Conservation (phyloP, 2,888 invertebrate species). For the Stenolophus ochropezus region DNA sequence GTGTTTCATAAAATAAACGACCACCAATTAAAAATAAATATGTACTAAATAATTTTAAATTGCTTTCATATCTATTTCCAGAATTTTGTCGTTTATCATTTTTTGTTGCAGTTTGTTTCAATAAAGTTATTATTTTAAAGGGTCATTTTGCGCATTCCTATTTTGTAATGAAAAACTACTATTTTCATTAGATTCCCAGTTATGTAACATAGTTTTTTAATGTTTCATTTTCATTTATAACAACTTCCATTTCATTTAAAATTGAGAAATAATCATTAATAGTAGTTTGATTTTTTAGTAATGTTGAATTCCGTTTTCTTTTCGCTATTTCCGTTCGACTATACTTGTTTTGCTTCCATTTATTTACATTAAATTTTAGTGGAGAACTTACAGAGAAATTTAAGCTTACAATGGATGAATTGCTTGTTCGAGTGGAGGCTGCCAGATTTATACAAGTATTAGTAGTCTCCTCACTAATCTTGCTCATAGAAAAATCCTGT, state of each 20-base stretch:
- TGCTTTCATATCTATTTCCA: neutral
- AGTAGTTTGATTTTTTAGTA: neutral
- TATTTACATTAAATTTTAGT: neutral
- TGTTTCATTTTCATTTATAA: neutral
- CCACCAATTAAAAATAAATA: too few species aligned
- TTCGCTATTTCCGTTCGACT: neutral
- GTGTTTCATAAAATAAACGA: neutral
- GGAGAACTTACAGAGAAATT: neutral
- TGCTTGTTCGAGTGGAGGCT: neutral
- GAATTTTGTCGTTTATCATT: neutral
- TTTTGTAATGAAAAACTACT: neutral
- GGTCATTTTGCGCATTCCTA: neutral
- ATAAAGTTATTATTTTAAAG: neutral
- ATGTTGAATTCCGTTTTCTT: neutral
- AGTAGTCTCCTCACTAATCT: too few species aligned
- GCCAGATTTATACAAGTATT: neutral
- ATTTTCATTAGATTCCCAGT: too few species aligned
- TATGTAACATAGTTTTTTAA: too few species aligned
- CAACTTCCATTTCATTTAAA: neutral
- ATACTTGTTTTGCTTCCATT: constrained; percentile 1
- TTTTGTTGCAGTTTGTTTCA: too few species aligned
- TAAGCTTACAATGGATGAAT: neutral
- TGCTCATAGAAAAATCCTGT: too few species aligned
- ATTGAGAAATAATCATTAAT: neutral
- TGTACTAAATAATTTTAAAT: constrained; percentile 6